Base-by-base conservation (phyloP, 2,888 invertebrate species). In the Caenorhabditis macrosperma region DNA sequence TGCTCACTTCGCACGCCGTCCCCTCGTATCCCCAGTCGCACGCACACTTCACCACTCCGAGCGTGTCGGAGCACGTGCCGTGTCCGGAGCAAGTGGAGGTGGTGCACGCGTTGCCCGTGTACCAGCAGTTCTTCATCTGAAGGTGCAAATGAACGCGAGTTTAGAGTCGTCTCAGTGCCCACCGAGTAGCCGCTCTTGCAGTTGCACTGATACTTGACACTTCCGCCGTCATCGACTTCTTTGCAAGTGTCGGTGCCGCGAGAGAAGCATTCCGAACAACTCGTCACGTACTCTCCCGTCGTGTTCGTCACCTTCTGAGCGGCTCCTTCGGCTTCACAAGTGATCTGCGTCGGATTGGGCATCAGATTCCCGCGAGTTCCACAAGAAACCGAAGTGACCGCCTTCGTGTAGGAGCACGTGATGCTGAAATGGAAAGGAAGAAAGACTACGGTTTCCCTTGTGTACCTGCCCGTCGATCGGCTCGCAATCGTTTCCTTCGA, bases 11-110 rank as follows among this genome's bases (percentile, higher is more conserved):
- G 28, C 79, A 79, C 0, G 20, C 24, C 10, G 33, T 52, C 9
- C 79, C 79, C 12, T 64, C 66, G 44, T 54, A 79, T 54, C 79
- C 79, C 75, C 74, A 79, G 22, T 75, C 59, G 41, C 79, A 79
- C 10, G 59, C 59, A 38, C 79, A 79, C 44, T 54, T 54, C 9
- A 69, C 5, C 24, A 12, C 15, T 28, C 61, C 71, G 3, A 60
- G 26, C 7, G 30, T 30, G 35, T 72, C 67, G 5, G 57, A 54
- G 44, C 79, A 79, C 33, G 46, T 60, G 52, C 79, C 79, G 46
- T 79, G 67, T 6, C 59, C 64, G 48, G 28, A 41, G 38, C 79
- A 79, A 1, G 57, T 50, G 0, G 33, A 17, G 7, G 33, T 5
- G 15, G 50, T 48, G 48, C 79, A 79, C n/a, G 60, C 9, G 28